A percentile compares a stretch with the other conserved stretches of the same genome.
phyloP scores from a whole-genome alignment of 2,797 vertebrate species.

The Pogoniulus pusillus region DNA sequence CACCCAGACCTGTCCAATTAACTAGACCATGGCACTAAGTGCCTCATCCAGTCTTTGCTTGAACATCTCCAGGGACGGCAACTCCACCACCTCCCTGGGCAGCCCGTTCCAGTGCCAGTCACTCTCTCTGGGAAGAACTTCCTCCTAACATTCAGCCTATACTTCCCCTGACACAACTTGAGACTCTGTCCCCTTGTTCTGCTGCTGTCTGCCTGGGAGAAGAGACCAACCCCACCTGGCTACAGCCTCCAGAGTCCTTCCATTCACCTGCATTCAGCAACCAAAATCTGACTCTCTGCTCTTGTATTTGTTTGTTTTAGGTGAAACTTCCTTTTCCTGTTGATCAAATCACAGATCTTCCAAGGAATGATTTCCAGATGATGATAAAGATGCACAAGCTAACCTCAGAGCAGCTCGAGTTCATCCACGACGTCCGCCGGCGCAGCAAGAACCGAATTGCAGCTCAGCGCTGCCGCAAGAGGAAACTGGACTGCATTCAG shows the following conservation, averaged over 20 bases:
- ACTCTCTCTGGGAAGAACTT: no score
- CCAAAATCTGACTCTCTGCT: slow-evolving; percentile 24
- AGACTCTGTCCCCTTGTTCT: no score
- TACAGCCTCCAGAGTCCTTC: neutral
- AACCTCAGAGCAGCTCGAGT: slow-evolving; percentile 98
- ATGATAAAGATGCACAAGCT: slow-evolving; percentile 99
- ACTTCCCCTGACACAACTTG: no score
- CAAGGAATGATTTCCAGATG: slow-evolving; percentile 99
- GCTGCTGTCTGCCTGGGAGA: no score
- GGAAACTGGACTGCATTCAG: slow-evolving; percentile 98
- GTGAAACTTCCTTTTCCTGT: slow-evolving; percentile 99
- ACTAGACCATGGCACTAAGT: no score
- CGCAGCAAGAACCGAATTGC: slow-evolving; percentile 98
- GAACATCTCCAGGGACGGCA: no score
- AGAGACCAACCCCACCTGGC: no score
- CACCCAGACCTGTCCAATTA: no score
- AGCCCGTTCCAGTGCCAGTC: no score
- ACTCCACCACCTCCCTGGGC: no score
- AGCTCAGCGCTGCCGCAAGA: slow-evolving; percentile 96
- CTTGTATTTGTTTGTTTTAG: slow-evolving; percentile 77
- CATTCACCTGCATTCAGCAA: neutral
- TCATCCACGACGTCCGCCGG: slow-evolving; percentile 94
- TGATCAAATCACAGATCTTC: slow-evolving; percentile 99
- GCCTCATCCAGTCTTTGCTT: no score
- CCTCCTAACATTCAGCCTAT: no score